These are phyloP conservation scores for Pristionchus exspectatus DNA, from an alignment of 2,888 invertebrate genomes.

Conservation along the genomic window DNA sequence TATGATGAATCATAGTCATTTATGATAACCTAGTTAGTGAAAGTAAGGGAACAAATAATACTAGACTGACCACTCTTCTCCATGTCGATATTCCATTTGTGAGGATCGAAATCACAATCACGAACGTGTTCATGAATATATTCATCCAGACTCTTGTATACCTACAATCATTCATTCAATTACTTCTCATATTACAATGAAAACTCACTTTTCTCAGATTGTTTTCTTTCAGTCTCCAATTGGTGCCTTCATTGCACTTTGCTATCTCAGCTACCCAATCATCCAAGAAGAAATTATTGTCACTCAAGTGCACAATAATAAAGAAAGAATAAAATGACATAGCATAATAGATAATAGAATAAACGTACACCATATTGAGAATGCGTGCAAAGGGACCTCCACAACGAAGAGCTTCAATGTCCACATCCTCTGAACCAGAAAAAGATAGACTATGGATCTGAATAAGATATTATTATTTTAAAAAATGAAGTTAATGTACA, in stretches of 20 bases:
- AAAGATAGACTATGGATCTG: slow-evolving; percentile 34
- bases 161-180: background rate
- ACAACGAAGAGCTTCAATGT: slow-evolving; percentile 7
- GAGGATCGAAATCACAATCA: slow-evolving; percentile 6
- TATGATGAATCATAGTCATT: too few relatives aligned
- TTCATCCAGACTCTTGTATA: slow-evolving; percentile 25
- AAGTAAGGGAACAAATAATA: background rate
- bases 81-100: slow-evolving; percentile 27
- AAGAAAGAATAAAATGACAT: background rate
- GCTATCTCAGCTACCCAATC: slow-evolving; percentile 17
- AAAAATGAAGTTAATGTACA: background rate
- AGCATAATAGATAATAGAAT: background rate
- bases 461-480: background rate
- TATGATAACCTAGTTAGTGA: too few relatives aligned
- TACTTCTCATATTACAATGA: background rate
- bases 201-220: slow-evolving; percentile 2
- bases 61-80: slow-evolving; percentile 14
- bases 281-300: background rate
- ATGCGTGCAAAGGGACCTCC: slow-evolving; percentile 35
- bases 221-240: slow-evolving; percentile 29
- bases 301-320: background rate
- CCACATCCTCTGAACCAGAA: background rate
- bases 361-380: slow-evolving; percentile 22
- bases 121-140: slow-evolving; percentile 1
- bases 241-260: background rate